Conservation (phyloP, 2,888 invertebrate species). For the Ctenicera cuprea region DNA sequence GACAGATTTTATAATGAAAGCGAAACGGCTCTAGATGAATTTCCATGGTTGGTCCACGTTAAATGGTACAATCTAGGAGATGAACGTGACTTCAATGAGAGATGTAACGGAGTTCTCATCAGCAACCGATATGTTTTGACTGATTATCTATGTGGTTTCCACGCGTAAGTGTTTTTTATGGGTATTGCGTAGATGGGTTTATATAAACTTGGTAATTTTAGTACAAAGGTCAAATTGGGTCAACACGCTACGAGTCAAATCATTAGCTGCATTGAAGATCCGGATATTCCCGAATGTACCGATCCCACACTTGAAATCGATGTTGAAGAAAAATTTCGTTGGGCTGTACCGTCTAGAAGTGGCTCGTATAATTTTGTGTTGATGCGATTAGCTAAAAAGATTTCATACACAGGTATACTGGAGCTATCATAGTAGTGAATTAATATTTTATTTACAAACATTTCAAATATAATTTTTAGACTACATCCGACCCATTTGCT, state of each 20-base stretch:
- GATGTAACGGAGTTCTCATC: conserved; percentile 41
- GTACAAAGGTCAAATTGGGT: conserved; percentile 27
- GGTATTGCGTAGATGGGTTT: too few relatives aligned
- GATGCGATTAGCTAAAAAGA: conserved; percentile 27
- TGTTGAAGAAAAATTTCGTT: conserved; percentile 27
- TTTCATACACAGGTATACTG: conserved; percentile 37
- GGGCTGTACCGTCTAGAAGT: conserved; percentile 17
- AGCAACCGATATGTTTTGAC: conserved; percentile 43
- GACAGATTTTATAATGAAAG: conserved; percentile 18
- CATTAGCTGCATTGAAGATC: conserved; percentile 16
- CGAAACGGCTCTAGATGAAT: conserved; percentile 35
- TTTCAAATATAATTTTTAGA: conserved; percentile 23
- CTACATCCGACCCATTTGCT: conserved; percentile 46
- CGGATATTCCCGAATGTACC: conserved; percentile 23
- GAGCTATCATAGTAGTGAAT: too few relatives aligned
- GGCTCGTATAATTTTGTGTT: conserved; percentile 35
- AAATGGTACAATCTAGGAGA: conserved; percentile 6
- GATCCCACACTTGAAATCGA: conserved; percentile 9
- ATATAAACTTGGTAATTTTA: conserved; percentile 5
- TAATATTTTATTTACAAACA: not conserved
- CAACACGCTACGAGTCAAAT: conserved; percentile 28
- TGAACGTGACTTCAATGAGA: conserved; percentile 35
- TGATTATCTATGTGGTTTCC: conserved; percentile 37
- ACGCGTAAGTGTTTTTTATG: conserved; percentile 31
- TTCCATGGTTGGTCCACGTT: conserved; percentile 45